These are phyloP conservation scores for Dermatophagoides farinae DNA, from an alignment of 1,140 invertebrate species.

Conservation along the genomic window DNA sequence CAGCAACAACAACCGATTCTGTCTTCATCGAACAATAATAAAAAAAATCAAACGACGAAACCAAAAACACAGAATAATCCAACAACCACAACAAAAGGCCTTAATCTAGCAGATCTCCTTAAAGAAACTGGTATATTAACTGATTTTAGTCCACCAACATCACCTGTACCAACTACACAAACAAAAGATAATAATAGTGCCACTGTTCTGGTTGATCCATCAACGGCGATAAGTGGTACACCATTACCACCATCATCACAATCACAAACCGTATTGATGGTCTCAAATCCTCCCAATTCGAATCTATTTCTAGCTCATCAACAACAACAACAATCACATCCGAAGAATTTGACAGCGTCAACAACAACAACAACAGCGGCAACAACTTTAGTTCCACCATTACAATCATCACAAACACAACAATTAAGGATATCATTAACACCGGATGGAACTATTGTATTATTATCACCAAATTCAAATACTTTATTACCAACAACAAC, in stretches of 20 bases:
- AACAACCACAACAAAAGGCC: not conserved
- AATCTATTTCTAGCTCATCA: too few relatives aligned
- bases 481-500: not conserved
- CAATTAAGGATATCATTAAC: constrained; percentile 20
- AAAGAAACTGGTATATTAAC: constrained; percentile 21
- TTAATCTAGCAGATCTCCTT: constrained; percentile 21
- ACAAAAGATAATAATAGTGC: not conserved
- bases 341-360: not conserved
- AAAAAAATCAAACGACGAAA: too few relatives aligned
- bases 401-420: not conserved
- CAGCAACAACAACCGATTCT: not conserved
- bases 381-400: not conserved
- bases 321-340: not conserved
- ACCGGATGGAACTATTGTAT: constrained; percentile 21
- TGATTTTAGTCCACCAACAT: constrained; percentile 14
- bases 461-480: constrained; percentile 15
- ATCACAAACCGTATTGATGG: constrained; percentile 11
- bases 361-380: not conserved
- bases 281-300: not conserved
- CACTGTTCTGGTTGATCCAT: not conserved
- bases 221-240: not conserved
- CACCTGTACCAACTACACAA: not conserved
- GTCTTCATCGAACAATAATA: not conserved
- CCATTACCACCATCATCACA: constrained; percentile 4
- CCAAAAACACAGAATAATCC: not conserved